These are phyloP conservation scores for Scaptodrosophila latifasciaeformis DNA, from an alignment of 2,888 invertebrate genomes.

Conservation along the genomic window DNA sequence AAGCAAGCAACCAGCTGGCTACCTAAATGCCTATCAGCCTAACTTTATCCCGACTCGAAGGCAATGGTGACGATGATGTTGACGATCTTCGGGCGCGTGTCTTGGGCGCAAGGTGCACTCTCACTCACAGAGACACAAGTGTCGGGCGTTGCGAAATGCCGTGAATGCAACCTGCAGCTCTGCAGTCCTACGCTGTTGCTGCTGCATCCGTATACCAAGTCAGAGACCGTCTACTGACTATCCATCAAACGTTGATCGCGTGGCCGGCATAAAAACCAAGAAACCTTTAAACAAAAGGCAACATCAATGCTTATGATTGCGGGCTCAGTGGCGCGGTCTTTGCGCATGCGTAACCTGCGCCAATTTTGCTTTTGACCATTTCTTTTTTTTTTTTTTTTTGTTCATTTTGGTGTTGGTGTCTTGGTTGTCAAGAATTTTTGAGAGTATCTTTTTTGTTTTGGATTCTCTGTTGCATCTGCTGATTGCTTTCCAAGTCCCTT, in stretches of 20 bases:
- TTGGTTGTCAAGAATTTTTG: background rate
- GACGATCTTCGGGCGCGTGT: conserved; percentile 29
- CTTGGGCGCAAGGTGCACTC: conserved; percentile 48
- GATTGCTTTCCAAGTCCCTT: conserved; percentile 43
- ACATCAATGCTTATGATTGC: conserved; percentile 50
- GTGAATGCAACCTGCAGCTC: conserved; percentile 40
- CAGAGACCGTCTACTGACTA: conserved; percentile 4
- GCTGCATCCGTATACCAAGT: conserved; percentile 19
- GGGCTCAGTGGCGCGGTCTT: no score
- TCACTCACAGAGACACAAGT: no score
- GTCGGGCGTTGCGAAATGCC: no score
- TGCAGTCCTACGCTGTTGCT: conserved; percentile 8
- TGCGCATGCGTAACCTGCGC: conserved; percentile 58
- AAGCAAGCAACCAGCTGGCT: conserved; percentile 14
- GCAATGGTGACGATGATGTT: conserved; percentile 20
- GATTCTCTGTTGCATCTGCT: conserved; percentile 63
- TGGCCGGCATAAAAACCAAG: no score
- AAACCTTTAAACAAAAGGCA: no score
- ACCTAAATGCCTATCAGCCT: conserved; percentile 20
- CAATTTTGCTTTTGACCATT: conserved; percentile 41
- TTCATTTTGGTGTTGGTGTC: conserved; percentile 16
- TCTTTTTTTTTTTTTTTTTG: conserved; percentile 12
- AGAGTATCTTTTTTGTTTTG: no score
- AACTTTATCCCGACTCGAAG: conserved; percentile 11
- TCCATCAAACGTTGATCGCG: conserved; percentile 51